phyloP scores from a whole-genome alignment of 2,888 invertebrate genomes.

The Phorcus lineatus region DNA sequence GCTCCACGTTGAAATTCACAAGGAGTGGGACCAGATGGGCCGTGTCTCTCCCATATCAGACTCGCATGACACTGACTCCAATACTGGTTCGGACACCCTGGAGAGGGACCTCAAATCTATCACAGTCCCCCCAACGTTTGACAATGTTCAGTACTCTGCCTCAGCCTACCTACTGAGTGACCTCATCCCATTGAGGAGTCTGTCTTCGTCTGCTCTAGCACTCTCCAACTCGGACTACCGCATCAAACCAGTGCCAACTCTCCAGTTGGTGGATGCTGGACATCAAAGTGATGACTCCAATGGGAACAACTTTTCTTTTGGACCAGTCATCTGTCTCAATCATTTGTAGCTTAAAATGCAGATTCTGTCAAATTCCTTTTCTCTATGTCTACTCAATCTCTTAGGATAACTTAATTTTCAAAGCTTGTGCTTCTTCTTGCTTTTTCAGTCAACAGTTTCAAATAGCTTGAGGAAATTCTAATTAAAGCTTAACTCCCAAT shows the following conservation, averaged over 20 bases:
- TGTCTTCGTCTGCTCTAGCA: conserved; percentile 30
- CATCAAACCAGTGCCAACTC: conserved; percentile 26
- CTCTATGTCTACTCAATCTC: no score
- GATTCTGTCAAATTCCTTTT: no score
- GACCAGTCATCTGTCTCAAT: not conserved
- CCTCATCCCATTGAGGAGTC: conserved; percentile 26
- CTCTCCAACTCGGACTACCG: conserved; percentile 20
- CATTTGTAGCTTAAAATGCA: no score
- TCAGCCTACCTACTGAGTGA: conserved; percentile 21
- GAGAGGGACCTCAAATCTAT: conserved; percentile 64
- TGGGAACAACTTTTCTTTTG: not conserved
- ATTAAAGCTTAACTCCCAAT: no score
- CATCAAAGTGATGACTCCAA: not conserved
- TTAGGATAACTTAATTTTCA: no score
- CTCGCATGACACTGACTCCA: conserved; percentile 32
- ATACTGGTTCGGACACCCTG: conserved; percentile 41
- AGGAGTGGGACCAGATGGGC: conserved; percentile 58
- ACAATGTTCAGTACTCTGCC: conserved; percentile 37
- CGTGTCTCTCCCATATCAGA: conserved; percentile 33
- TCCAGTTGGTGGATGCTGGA: conserved; percentile 25
- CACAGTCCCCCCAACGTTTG: conserved; percentile 47
- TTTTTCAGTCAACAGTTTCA: no score
- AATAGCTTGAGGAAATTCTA: no score
- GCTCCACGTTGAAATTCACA: conserved; percentile 66
- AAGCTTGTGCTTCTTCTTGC: no score